Evolutionary conservation across 2,888 invertebrate genomes (phyloP).

Genomic region (Parapristionchus giblindavisi): DNA sequence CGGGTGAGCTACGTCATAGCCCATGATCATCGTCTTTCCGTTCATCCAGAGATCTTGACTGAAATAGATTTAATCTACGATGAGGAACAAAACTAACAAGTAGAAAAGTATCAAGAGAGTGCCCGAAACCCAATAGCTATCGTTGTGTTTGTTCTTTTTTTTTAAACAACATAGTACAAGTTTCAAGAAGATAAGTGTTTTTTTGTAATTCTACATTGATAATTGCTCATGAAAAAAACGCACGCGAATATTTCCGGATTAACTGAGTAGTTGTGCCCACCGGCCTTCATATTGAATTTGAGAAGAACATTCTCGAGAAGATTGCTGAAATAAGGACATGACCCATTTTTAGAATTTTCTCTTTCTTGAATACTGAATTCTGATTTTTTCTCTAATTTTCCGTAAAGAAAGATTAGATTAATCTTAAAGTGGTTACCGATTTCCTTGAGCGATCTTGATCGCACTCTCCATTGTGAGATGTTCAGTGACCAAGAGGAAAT

Average conservation of each 20-base stretch:
- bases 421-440: no score
- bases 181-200: no score
- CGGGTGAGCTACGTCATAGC: conserved; percentile 36
- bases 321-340: neutral
- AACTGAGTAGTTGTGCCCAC: conserved; percentile 30
- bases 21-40: conserved; percentile 24
- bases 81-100: no score
- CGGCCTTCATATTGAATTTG: conserved; percentile 26
- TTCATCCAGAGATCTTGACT: conserved; percentile 34
- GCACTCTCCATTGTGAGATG: conserved; percentile 17
- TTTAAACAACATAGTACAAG: no score
- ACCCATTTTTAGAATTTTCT: no score
- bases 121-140: no score
- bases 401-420: no score
- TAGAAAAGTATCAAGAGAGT: no score
- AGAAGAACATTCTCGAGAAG: conserved; percentile 31
- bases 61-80: no score
- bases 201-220: neutral
- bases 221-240: neutral
- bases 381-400: no score
- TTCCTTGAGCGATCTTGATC: neutral
- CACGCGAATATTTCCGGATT: conserved; percentile 33
- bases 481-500: conserved; percentile 4
- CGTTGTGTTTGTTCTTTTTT: no score
- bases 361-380: no score